Base-by-base conservation (phyloP, 2,888 invertebrate species). In the Lobophora halterata region DNA sequence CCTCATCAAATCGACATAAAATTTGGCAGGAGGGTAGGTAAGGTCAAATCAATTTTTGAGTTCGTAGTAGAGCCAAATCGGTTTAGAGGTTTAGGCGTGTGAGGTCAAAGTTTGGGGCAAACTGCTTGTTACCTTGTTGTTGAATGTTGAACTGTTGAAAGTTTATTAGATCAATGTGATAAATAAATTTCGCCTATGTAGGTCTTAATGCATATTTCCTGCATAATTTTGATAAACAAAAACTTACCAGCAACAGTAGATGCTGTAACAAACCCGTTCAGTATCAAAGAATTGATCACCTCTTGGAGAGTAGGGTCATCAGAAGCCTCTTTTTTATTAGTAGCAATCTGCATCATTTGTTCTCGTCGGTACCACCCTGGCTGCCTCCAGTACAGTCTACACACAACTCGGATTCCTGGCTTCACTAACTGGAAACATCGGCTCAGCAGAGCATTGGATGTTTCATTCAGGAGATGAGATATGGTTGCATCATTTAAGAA, bases 361-460 rank as follows among this genome's bases (percentile, higher is more conserved):
- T 70, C 59, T 2, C 38, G 38, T 20, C 61, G 65, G 37, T 72
- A 79, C 87, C 88, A 88, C 5, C 61, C 56, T 0, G 63, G 58
- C 36, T 73, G 68, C 3, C 74, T 58, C 86, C 88, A 86, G 46
- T 71, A 86, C 19, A 88, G 45, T 2, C 83, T 58, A 50, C 83
- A 83, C 1, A 83, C 64, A 1, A 85, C 40, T 28, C 58, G 63
- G 56, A 75, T 62, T 0, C 75, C 76, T 0, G 72, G 72, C 21
- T 76, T 72, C 0, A 45, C 32, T 0, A 76, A 28, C 6, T 47
- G 27, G 37, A 71, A 45, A 26, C 63, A 68, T 7, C 57, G 64
- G 4, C 43, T 39, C 3, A 85, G 46, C 1, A 83, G 45, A 0
- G 39, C 27, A 34, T 67, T 57, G 3, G 72, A 58, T 0, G 46